These are phyloP conservation scores for Paramuricea clavata DNA, from an alignment of 92 coral and sea anemone genomes.

Conservation along the genomic window DNA sequence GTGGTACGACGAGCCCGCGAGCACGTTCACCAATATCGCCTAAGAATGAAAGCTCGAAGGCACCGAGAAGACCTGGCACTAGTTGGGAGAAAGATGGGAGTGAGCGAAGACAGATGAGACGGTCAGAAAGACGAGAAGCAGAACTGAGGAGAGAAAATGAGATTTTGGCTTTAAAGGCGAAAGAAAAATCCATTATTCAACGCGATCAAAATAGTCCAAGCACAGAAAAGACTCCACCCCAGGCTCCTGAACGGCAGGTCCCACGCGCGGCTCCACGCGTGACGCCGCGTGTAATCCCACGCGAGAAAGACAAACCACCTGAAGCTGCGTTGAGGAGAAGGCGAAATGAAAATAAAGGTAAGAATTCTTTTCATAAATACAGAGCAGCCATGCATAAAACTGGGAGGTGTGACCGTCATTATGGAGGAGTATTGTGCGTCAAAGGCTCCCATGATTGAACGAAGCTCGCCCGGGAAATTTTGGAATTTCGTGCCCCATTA, in stretches of 20 bases:
- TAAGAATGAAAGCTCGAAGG: neutral
- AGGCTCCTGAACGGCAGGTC: neutral
- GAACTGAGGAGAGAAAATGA: constrained; percentile 29
- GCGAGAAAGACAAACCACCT: constrained; percentile 12
- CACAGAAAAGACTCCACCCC: neutral
- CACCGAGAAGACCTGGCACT: constrained; percentile 7
- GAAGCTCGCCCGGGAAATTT: too few species aligned
- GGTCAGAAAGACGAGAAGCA: constrained; percentile 43
- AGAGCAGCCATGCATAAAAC: neutral
- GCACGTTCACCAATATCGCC: constrained; percentile 28
- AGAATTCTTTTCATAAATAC: neutral
- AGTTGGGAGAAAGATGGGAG: constrained; percentile 29
- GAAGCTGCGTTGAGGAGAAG: neutral
- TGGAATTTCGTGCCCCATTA: too few species aligned
- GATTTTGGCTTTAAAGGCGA: constrained; percentile 4
- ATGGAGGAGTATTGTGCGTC: too few species aligned
- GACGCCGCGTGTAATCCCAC: constrained; percentile 13
- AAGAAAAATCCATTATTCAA: neutral
- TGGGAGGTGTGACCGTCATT: too few species aligned
- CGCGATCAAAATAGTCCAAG: neutral
- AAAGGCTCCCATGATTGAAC: too few species aligned
- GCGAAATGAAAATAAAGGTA: constrained; percentile 1
- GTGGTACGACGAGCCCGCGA: constrained; percentile 34
- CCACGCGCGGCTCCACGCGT: constrained; percentile 21
- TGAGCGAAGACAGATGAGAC: constrained; percentile 42